Evolutionary conservation across 2,797 vertebrate species (phyloP).

Genomic region (Malacoctenus gilli): DNA sequence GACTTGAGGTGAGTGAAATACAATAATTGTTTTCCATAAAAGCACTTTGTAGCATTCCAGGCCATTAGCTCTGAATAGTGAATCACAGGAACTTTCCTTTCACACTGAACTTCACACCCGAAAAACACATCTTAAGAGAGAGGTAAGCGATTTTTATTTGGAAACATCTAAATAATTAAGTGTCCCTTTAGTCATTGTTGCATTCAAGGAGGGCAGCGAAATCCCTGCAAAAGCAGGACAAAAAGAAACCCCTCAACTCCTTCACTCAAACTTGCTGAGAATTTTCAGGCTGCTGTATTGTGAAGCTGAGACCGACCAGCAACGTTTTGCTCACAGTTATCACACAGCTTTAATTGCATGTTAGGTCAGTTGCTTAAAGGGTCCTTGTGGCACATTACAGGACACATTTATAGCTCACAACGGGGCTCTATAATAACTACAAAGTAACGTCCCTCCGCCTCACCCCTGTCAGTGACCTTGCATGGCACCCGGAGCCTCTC

Average conservation of each 20-base stretch:
- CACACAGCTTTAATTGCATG: constrained; percentile 17
- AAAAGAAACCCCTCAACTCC: constrained; percentile 9
- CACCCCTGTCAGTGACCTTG: constrained; percentile 10
- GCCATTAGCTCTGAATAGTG: constrained; percentile 61
- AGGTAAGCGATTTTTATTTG: constrained; percentile 52
- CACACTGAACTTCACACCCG: constrained; percentile 41
- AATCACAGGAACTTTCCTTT: constrained; percentile 56
- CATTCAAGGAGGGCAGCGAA: constrained; percentile 22
- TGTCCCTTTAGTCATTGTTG: constrained; percentile 27
- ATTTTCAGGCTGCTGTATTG: constrained; percentile 20
- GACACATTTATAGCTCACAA: constrained; percentile 7
- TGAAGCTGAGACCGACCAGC: too few species aligned
- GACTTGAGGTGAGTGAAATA: constrained; percentile 54
- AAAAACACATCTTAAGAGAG: constrained; percentile 36
- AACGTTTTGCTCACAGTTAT: constrained; percentile 25
- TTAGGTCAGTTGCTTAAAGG: too few species aligned
- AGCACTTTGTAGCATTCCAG: constrained; percentile 40
- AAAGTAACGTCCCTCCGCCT: not conserved
- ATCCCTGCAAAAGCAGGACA: constrained; percentile 1
- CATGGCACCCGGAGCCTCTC: constrained; percentile 7
- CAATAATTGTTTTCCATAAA: constrained; percentile 54
- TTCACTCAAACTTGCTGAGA: constrained; percentile 21
- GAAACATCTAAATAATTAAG: constrained; percentile 62
- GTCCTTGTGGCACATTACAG: constrained; percentile 8
- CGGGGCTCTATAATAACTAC: constrained; percentile 1